Conservation (phyloP, 2,888 invertebrate species). For the Cordilura impudica region DNA sequence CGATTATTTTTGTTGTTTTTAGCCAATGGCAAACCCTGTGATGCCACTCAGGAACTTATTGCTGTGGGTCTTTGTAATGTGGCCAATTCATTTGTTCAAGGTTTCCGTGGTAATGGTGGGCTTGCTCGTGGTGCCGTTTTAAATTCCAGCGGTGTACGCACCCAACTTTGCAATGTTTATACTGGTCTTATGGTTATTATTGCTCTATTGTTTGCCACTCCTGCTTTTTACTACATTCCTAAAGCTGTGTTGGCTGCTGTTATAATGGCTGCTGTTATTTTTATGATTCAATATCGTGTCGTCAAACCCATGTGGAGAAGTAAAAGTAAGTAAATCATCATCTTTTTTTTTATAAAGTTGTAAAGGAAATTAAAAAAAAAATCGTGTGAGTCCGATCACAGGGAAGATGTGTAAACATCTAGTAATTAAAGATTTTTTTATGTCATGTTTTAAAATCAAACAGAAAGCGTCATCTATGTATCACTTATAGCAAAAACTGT, state of each 20-base stretch:
- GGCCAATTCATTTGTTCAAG: slow-evolving; percentile 90
- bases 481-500: too few species aligned
- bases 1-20: slow-evolving; percentile 6
- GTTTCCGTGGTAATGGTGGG: slow-evolving; percentile 89
- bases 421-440: too few species aligned
- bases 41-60: slow-evolving; percentile 94
- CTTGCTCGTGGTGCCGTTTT: slow-evolving; percentile 92
- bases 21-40: slow-evolving; percentile 88
- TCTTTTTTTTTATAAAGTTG: too few species aligned
- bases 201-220: slow-evolving; percentile 91
- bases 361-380: too few species aligned
- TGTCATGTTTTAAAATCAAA: too few species aligned
- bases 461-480: too few species aligned
- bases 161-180: slow-evolving; percentile 90
- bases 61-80: slow-evolving; percentile 89
- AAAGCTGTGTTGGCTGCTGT: slow-evolving; percentile 92
- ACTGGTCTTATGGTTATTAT: slow-evolving; percentile 90
- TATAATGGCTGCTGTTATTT: slow-evolving; percentile 94
- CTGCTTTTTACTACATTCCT: slow-evolving; percentile 92
- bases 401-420: too few species aligned
- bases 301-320: slow-evolving; percentile 93
- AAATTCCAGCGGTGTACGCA: slow-evolving; percentile 92
- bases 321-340: slow-evolving; percentile 91
- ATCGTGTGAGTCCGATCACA: too few species aligned
- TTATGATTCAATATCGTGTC: slow-evolving; percentile 93